Percentiles rank a stretch among this genome's conserved stretches.
Evolutionary conservation across 1,140 invertebrate genomes (phyloP).

Genomic region (Bilobella aurantiaca): DNA sequence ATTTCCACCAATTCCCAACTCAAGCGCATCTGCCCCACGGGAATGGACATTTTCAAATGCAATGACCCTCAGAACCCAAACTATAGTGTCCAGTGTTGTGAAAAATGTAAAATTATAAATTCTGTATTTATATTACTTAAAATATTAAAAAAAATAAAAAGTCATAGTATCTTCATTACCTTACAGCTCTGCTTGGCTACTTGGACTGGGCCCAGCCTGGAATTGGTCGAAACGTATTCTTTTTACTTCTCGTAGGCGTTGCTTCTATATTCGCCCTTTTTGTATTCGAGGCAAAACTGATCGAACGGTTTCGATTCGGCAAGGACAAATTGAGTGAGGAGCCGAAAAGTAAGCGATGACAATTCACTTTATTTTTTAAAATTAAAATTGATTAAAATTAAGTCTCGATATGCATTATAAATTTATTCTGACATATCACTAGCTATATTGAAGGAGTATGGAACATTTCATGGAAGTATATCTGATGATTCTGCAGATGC

Average conservation of each 20-base stretch:
- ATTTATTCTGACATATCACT: not conserved
- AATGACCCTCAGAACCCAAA: conserved; percentile 5
- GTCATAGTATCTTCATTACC: not conserved
- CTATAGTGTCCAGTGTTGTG: conserved; percentile 5
- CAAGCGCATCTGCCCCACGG: not conserved
- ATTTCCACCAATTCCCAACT: conserved; percentile 7
- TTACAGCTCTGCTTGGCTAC: conserved; percentile 37
- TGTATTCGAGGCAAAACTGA: conserved; percentile 45
- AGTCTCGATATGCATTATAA: no score
- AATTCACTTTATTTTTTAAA: no score
- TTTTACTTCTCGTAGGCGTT: conserved; percentile 43
- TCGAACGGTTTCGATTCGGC: conserved; percentile 23
- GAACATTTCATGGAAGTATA: not conserved
- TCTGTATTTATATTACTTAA: no score
- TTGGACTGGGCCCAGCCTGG: conserved; percentile 44
- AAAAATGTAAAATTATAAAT: not conserved
- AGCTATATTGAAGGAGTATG: not conserved
- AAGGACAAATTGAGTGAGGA: not conserved
- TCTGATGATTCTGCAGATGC: conserved; percentile 2
- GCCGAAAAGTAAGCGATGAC: not conserved
- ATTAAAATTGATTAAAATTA: no score
- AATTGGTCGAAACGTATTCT: conserved; percentile 49
- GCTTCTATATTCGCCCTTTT: conserved; percentile 43
- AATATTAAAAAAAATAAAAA: no score
- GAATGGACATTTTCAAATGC: not conserved